phyloP scores from a whole-genome alignment of 2,888 invertebrate species.

The Synergus umbraculus region DNA sequence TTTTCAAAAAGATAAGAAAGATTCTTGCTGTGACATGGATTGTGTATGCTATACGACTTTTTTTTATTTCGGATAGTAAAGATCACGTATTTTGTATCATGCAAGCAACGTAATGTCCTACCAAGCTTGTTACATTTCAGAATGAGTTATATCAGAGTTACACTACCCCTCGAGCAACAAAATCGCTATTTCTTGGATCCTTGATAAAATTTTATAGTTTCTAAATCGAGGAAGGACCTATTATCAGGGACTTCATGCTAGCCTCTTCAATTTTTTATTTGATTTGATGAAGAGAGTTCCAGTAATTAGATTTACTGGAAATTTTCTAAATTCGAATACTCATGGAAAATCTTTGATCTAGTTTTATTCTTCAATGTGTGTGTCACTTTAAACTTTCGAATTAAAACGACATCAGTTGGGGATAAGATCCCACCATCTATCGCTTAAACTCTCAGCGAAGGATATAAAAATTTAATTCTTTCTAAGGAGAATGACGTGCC shows the following conservation, averaged over 20 bases:
- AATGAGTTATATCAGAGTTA: not conserved
- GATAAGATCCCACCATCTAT: conserved; percentile 62
- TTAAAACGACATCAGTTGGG: conserved; percentile 57
- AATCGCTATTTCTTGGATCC: not conserved
- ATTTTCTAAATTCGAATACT: not conserved
- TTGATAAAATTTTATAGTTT: not conserved
- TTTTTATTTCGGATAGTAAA: conserved; percentile 30
- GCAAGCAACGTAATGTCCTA: not conserved
- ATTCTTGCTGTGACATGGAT: conserved; percentile 30
- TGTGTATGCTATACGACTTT: conserved; percentile 32
- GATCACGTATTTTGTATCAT: conserved; percentile 19
- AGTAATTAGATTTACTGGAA: not conserved
- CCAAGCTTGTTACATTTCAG: conserved; percentile 9
- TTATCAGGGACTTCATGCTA: too few relatives aligned
- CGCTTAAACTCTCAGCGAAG: conserved; percentile 75
- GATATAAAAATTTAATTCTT: conserved; percentile 77
- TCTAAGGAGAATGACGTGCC: conserved; percentile 70
- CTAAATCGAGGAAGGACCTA: not conserved
- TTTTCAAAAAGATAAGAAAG: conserved; percentile 36
- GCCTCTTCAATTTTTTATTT: too few relatives aligned
- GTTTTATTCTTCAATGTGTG: conserved; percentile 25
- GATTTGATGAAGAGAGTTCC: too few relatives aligned
- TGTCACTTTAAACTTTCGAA: conserved; percentile 51
- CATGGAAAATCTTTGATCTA: conserved; percentile 7
- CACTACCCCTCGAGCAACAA: not conserved